Evolutionary conservation across 1,140 invertebrate species (phyloP), one percentile per base, ranked within the genome.

Genomic region (Meteorus sp.): DNA sequence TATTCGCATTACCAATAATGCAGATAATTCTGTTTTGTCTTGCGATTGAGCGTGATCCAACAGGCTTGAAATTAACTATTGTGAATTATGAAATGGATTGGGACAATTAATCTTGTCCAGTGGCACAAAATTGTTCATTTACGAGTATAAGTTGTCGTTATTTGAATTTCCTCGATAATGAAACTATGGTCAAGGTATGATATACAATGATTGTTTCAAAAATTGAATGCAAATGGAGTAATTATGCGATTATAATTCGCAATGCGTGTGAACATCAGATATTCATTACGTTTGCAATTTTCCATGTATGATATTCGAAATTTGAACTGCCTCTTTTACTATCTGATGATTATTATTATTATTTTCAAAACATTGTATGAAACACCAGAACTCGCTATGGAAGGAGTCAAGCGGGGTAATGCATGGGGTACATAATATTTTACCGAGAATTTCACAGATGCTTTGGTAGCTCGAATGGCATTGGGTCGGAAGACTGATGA

Each of bases 11-110:
- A 64, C 95, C 95, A 25, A 90, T 94, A 1, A 88, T 94, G 78
- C 94, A 98, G 82, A 93, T 94, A n/a, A 90, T 96, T 43, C 84
- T 97, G 2, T 98, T 98, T 82, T 98, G 95, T 76, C 74, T 96
- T 61, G 93, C 94, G 19, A 95, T 98, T 63, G 95, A 95, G 56
- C 85, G 91, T 22, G 92, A 95, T 72, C 95, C 95, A 0, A 88
- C 85, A 47, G 89, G 90, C 41, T 83, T 98, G 0, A 86, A 85
- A 62, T 66, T 98, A 70, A 93, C 91, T 23, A 85, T 98, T 51
- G 91, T 95, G 2, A 95, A 96, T 75, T 77, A 87, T 37, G 93
- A 97, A 81, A 84, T 90, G 60, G 78, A 83, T 50, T 84, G 85
- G 29, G 74, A 85, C 53, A 81, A 83, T 67, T 76, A 79, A 63